These are phyloP conservation scores for Garra rufa DNA, from an alignment of 2,113 vertebrate genomes.

Conservation along the genomic window DNA sequence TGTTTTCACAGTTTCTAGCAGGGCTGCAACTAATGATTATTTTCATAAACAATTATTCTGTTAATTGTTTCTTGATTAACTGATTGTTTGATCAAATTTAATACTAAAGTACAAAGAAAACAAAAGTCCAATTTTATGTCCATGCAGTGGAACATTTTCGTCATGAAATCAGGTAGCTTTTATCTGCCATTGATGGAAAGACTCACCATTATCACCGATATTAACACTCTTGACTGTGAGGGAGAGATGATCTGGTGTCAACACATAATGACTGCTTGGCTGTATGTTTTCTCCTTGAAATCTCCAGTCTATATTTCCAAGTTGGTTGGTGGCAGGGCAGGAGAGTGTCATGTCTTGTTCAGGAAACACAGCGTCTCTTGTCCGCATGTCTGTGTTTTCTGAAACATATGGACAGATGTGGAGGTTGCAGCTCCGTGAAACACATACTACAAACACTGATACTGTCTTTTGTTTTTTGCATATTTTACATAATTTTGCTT, in stretches of 20 bases:
- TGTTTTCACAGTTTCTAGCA: not conserved
- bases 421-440: not conserved
- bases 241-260: not conserved
- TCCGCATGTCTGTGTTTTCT: not conserved
- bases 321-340: not conserved
- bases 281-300: not conserved
- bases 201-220: constrained; percentile 30
- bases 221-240: constrained; percentile 23
- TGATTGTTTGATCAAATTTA: too few species aligned
- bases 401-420: not conserved
- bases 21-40: not conserved
- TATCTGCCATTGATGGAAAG: not conserved
- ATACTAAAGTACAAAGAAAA: too few species aligned
- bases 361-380: constrained; percentile 32
- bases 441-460: not conserved
- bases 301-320: constrained; percentile 13
- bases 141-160: too few species aligned
- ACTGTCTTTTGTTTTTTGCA: not conserved
- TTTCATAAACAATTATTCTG: not conserved
- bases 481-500: not conserved
- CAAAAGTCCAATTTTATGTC: too few species aligned
- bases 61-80: not conserved
- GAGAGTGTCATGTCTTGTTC: constrained; percentile 12
- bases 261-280: not conserved
- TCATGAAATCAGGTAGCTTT: not conserved